Evolutionary conservation across 2,113 vertebrate genomes (phyloP).

Genomic region (Bettongia penicillata): DNA sequence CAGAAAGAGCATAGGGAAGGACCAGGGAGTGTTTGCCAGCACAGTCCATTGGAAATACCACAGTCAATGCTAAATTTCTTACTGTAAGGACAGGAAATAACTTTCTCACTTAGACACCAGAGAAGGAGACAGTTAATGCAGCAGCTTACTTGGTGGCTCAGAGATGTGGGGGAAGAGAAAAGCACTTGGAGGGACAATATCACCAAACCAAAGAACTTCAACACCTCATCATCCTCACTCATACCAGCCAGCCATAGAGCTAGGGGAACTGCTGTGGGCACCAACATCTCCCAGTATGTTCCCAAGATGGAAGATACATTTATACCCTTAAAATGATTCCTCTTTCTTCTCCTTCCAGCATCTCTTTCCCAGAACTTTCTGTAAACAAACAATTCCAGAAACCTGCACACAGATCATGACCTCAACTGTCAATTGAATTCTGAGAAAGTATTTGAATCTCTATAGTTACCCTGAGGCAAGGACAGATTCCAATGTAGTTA

Average conservation of each 20-base stretch:
- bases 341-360: background rate
- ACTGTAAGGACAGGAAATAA: background rate
- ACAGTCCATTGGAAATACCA: background rate
- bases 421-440: background rate
- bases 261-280: background rate
- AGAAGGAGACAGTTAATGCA: background rate
- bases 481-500: background rate
- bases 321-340: background rate
- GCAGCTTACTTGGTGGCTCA: background rate
- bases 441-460: background rate
- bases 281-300: background rate
- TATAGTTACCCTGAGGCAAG: background rate
- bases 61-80: background rate
- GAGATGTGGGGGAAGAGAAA: background rate
- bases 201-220: background rate
- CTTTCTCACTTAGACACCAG: background rate
- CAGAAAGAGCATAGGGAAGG: background rate
- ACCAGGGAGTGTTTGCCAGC: background rate
- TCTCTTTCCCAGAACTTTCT: background rate
- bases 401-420: background rate
- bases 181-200: background rate
- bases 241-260: background rate
- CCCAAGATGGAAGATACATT: background rate
- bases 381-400: background rate
- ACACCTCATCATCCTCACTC: background rate